phyloP scores from a whole-genome alignment of 1,140 invertebrate species.

The Ridgeia piscesae region DNA sequence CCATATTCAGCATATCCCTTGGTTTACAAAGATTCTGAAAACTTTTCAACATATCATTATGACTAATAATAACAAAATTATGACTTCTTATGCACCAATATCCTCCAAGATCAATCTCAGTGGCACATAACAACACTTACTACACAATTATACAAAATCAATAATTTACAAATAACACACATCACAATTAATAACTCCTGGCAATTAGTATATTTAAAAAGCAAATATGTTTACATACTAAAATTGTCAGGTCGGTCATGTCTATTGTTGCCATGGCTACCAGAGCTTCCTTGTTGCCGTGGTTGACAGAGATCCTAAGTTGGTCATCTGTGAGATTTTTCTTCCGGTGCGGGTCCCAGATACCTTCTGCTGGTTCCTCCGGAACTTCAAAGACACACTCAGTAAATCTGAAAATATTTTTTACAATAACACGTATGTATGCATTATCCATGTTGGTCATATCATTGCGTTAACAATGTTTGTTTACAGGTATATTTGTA shows the following conservation, averaged over 20 bases:
- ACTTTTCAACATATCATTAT: too few species aligned
- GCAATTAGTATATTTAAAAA: neutral
- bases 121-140: neutral
- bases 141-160: neutral
- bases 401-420: conserved; percentile 37
- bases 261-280: conserved; percentile 53
- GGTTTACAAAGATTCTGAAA: too few species aligned
- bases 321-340: conserved; percentile 32
- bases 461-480: too few species aligned
- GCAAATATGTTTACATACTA: conserved; percentile 22
- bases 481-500: too few species aligned
- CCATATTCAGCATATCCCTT: too few species aligned
- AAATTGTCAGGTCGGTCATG: conserved; percentile 41
- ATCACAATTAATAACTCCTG: neutral
- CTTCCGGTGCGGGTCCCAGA: conserved; percentile 7
- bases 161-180: neutral
- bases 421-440: neutral
- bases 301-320: conserved; percentile 44
- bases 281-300: conserved; percentile 47
- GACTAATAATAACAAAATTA: too few species aligned
- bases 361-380: conserved; percentile 31
- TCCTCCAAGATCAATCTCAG: too few species aligned
- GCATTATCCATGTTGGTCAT: too few species aligned
- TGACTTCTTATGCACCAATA: too few species aligned
- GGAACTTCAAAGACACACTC: conserved; percentile 45